These are phyloP conservation scores for Caenorhabditis sp. DNA, from an alignment of 2,888 invertebrate species.

Conservation along the genomic window DNA sequence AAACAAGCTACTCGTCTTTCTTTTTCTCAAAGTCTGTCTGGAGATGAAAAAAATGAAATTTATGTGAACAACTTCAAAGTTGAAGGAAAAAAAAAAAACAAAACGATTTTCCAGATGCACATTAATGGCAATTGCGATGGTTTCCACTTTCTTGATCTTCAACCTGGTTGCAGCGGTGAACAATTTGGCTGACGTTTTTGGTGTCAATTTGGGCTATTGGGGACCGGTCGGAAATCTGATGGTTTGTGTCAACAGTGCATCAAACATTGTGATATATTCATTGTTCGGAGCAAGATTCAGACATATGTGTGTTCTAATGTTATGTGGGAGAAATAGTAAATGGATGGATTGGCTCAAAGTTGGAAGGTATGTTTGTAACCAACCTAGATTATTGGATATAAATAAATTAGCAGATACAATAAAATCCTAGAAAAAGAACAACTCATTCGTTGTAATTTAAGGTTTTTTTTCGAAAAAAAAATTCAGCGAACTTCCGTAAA, in stretches of 20 bases:
- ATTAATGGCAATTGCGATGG: conserved; percentile 67
- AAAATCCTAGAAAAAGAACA: too few relatives aligned
- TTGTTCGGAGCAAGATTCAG: conserved; percentile 67
- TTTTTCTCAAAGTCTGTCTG: conserved; percentile 1
- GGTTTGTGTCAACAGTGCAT: conserved; percentile 68
- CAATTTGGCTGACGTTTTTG: conserved; percentile 62
- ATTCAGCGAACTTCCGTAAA: too few relatives aligned
- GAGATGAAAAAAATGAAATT: background rate
- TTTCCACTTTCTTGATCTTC: conserved; percentile 62
- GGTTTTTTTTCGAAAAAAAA: too few relatives aligned
- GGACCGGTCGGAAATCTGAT: conserved; percentile 62
- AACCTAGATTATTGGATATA: too few relatives aligned
- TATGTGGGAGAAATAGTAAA: conserved; percentile 55
- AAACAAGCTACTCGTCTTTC: too few relatives aligned
- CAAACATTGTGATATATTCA: conserved; percentile 69
- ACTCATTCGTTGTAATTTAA: too few relatives aligned
- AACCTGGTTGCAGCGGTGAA: conserved; percentile 57
- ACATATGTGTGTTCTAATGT: conserved; percentile 59
- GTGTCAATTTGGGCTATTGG: conserved; percentile 33
- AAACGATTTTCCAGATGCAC: conserved; percentile 52
- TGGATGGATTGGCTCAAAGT: conserved; percentile 56
- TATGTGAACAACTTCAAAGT: background rate
- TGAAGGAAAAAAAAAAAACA: background rate
- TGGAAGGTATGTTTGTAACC: conserved; percentile 39
- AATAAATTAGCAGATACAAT: too few relatives aligned